Evolutionary conservation across 2,797 vertebrate genomes (phyloP).

Genomic region (Acanthurus lineatus): DNA sequence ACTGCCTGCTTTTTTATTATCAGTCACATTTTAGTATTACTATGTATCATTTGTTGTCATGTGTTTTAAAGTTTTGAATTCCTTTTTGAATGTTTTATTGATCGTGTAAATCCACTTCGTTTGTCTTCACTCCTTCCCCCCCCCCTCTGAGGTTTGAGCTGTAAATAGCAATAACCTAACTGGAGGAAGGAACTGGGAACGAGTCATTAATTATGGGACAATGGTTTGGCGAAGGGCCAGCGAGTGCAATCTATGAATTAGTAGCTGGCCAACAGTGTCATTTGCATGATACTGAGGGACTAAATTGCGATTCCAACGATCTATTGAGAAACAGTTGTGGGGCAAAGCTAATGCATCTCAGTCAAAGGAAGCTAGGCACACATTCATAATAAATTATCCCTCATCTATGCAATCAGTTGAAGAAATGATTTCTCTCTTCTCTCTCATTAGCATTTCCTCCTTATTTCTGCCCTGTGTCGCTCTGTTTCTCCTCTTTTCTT

Average conservation of each 20-base stretch:
- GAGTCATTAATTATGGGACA: slow-evolving; percentile 80
- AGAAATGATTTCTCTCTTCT: slow-evolving; percentile 77
- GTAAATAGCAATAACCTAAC: slow-evolving; percentile 66
- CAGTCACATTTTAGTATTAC: slow-evolving; percentile 1
- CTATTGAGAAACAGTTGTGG: slow-evolving; percentile 76
- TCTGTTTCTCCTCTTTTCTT: slow-evolving; percentile 24
- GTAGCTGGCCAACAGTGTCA: slow-evolving; percentile 69
- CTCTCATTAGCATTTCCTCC: slow-evolving; percentile 70
- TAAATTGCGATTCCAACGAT: slow-evolving; percentile 78
- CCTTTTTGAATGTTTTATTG: slow-evolving; percentile 31
- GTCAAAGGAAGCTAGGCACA: slow-evolving; percentile 75
- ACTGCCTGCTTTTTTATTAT: slow-evolving; percentile 19
- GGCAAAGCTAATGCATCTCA: slow-evolving; percentile 81
- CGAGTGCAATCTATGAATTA: slow-evolving; percentile 79
- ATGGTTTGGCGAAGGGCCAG: slow-evolving; percentile 73
- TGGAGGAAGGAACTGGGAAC: slow-evolving; percentile 54
- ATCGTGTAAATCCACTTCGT: slow-evolving; percentile 44
- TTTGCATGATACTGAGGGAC: slow-evolving; percentile 78
- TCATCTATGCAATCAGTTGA: slow-evolving; percentile 79
- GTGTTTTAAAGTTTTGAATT: slow-evolving; percentile 39
- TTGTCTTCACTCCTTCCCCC: slow-evolving; percentile 12
- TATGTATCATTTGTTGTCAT: neutral
- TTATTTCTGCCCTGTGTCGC: slow-evolving; percentile 41
- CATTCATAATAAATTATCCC: slow-evolving; percentile 81
- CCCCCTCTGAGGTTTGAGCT: slow-evolving; percentile 35